A percentile compares a stretch with the other conserved stretches of the same genome.
These are phyloP conservation scores for Phenganax subtilis DNA, from an alignment of 92 coral and sea anemone species.

Conservation along the genomic window DNA sequence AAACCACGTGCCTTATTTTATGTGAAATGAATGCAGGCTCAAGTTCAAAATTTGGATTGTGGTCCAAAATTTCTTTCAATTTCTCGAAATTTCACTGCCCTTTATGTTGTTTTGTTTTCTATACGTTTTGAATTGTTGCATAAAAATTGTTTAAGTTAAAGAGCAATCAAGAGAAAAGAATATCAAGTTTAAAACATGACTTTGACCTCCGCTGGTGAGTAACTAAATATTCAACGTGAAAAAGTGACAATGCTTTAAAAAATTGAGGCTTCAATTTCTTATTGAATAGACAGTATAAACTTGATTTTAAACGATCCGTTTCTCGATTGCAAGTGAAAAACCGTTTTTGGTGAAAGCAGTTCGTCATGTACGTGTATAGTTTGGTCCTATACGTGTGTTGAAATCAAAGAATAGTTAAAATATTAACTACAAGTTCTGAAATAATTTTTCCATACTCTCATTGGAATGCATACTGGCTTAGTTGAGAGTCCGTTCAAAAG, in stretches of 20 bases:
- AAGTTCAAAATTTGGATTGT: neutral
- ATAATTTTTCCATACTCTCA: too few species aligned
- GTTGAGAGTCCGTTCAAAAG: too few species aligned
- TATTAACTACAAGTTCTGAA: too few species aligned
- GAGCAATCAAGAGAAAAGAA: neutral
- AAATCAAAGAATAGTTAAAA: too few species aligned
- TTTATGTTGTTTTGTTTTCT: neutral
- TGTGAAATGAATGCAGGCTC: conserved; percentile 7
- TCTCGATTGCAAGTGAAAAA: too few species aligned
- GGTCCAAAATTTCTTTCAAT: neutral
- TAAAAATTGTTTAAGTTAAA: neutral
- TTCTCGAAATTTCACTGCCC: neutral
- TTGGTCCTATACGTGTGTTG: too few species aligned
- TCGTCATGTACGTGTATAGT: too few species aligned
- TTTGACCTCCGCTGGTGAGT: conserved; percentile 26
- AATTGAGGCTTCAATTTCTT: neutral
- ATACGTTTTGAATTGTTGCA: neutral
- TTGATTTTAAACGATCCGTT: too few species aligned
- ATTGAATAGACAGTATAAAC: too few species aligned
- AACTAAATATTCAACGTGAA: neutral
- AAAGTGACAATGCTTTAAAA: neutral
- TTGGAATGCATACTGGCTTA: too few species aligned
- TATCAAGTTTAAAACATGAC: conserved; percentile 14
- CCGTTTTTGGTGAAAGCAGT: too few species aligned
- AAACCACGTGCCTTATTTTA: neutral